A percentile compares a stretch with the other conserved stretches of the same genome.
These are phyloP conservation scores for Colletes collaris DNA, from an alignment of 2,888 invertebrate species.

Conservation along the genomic window DNA sequence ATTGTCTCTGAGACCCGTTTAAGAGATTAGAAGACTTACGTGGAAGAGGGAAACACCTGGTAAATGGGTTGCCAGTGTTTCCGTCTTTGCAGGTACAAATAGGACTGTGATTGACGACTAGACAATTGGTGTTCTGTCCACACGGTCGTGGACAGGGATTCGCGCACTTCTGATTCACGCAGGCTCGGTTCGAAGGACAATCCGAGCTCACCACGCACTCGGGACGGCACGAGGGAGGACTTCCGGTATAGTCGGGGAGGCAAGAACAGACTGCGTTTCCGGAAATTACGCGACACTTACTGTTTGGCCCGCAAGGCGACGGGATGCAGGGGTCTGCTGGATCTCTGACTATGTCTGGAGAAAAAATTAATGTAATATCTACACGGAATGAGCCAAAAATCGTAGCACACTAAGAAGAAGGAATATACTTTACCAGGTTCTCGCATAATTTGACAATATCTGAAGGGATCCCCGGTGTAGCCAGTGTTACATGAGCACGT, in stretches of 20 bases:
- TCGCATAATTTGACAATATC: slow-evolving; percentile 82
- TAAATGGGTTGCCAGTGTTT: slow-evolving; percentile 83
- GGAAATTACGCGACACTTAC: slow-evolving; percentile 87
- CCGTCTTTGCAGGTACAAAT: slow-evolving; percentile 83
- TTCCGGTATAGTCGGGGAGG: slow-evolving; percentile 85
- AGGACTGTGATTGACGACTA: slow-evolving; percentile 80
- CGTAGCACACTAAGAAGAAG: too few relatives aligned
- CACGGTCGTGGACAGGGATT: slow-evolving; percentile 86
- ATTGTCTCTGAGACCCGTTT: neutral
- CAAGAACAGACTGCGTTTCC: slow-evolving; percentile 87
- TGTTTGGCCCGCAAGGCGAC: slow-evolving; percentile 90
- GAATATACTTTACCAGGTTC: slow-evolving; percentile 50
- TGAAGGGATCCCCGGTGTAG: slow-evolving; percentile 85
- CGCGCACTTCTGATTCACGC: slow-evolving; percentile 85
- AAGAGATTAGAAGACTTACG: slow-evolving; percentile 78
- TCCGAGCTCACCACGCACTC: slow-evolving; percentile 85
- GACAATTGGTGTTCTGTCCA: slow-evolving; percentile 77
- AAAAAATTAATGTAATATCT: too few relatives aligned
- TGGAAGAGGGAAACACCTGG: slow-evolving; percentile 76
- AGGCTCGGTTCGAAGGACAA: slow-evolving; percentile 85
- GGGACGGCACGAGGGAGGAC: slow-evolving; percentile 84
- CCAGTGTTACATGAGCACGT: slow-evolving; percentile 82
- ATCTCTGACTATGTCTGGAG: slow-evolving; percentile 27
- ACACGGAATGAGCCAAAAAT: too few relatives aligned
- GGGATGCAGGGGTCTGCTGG: slow-evolving; percentile 85